phyloP scores from a whole-genome alignment of 1,140 invertebrate species.

The Zophobas morio region DNA sequence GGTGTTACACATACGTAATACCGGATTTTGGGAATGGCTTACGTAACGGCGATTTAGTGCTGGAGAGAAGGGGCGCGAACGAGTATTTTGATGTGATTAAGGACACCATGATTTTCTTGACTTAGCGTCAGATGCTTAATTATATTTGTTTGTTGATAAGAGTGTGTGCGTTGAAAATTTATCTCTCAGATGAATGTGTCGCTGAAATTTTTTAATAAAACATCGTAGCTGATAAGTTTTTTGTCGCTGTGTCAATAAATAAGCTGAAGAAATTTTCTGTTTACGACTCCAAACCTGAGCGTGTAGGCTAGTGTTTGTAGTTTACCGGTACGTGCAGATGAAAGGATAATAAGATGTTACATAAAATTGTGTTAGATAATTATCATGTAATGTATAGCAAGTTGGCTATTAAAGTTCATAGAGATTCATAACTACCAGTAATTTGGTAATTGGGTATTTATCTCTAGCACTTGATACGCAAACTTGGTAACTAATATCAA shows the following conservation, averaged over 20 bases:
- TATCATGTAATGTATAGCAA: too few species aligned
- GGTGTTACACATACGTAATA: constrained; percentile 43
- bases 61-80: background rate
- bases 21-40: too few species aligned
- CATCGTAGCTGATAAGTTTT: constrained; percentile 20
- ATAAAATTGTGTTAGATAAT: too few species aligned
- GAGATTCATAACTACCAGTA: background rate
- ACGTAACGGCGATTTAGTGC: too few species aligned
- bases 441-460: constrained; percentile 16
- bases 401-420: too few species aligned
- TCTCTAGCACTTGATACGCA: background rate
- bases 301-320: too few species aligned
- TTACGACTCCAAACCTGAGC: too few species aligned
- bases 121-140: constrained; percentile 26
- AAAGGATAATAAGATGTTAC: too few species aligned
- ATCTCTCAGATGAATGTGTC: constrained; percentile 25
- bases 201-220: constrained; percentile 22
- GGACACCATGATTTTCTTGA: constrained; percentile 22
- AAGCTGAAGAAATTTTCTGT: background rate
- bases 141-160: constrained; percentile 31
- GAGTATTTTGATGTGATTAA: background rate
- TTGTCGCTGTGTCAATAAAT: constrained; percentile 33
- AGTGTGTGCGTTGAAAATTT: constrained; percentile 29
- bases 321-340: too few species aligned
- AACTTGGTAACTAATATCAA: background rate